These are phyloP conservation scores for Steinernema carpocapsae DNA, from an alignment of 2,888 invertebrate genomes.

Conservation along the genomic window DNA sequence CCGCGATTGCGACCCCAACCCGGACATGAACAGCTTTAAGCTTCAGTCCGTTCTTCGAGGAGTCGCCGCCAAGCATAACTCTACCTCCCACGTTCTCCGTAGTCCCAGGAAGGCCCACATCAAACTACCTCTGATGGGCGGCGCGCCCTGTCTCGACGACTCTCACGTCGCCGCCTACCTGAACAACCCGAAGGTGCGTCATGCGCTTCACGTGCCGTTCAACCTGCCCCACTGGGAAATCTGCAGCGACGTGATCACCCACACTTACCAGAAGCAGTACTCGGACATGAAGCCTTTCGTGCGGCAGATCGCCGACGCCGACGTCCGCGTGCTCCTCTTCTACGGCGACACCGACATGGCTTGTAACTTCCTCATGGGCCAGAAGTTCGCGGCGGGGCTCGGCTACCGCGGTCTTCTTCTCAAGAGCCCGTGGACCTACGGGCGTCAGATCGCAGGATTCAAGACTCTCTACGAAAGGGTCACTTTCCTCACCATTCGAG, in stretches of 20 bases:
- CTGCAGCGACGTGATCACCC: constrained; percentile 65
- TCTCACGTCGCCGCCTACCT: constrained; percentile 64
- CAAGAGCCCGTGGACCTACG: constrained; percentile 69
- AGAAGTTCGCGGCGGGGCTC: constrained; percentile 61
- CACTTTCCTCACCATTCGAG: constrained; percentile 59
- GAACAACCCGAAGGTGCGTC: constrained; percentile 58
- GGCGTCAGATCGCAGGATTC: constrained; percentile 69
- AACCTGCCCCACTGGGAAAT: constrained; percentile 62
- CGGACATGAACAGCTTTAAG: constrained; percentile 56
- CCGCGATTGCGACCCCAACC: constrained; percentile 61
- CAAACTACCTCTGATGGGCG: constrained; percentile 45
- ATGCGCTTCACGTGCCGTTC: constrained; percentile 60
- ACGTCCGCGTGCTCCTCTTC: constrained; percentile 66
- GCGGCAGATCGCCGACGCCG: constrained; percentile 60
- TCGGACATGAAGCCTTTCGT: constrained; percentile 64
- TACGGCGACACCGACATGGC: constrained; percentile 66
- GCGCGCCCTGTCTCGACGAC: constrained; percentile 66
- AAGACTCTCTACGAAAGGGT: constrained; percentile 67
- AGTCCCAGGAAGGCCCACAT: constrained; percentile 23
- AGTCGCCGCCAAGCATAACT: constrained; percentile 26
- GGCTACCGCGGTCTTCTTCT: constrained; percentile 53
- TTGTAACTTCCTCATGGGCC: constrained; percentile 67
- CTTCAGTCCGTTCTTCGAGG: constrained; percentile 50
- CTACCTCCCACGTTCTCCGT: constrained; percentile 1
- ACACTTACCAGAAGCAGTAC: constrained; percentile 65